A percentile compares a stretch with the other conserved stretches of the same genome.
phyloP scores from a whole-genome alignment of 2,888 invertebrate genomes.

The Morpho helenor region DNA sequence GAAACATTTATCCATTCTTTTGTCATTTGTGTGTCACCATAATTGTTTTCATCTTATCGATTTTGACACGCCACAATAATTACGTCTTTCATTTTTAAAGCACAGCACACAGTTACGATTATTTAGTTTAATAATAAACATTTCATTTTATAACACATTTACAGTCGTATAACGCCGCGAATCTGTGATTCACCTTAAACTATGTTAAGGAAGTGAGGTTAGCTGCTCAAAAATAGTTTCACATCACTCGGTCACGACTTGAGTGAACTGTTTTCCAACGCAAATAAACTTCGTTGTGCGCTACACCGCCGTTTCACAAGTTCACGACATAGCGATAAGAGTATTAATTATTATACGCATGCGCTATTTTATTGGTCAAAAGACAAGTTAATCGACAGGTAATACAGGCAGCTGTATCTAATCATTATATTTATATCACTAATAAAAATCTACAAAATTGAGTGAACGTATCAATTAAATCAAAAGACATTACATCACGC shows the following conservation, averaged over 20 bases:
- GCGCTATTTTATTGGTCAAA: constrained; percentile 15
- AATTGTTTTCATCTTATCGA: constrained; percentile 52
- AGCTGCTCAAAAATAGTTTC: constrained; percentile 60
- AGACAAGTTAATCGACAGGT: constrained; percentile 12
- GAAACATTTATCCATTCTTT: constrained; percentile 71
- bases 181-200: constrained; percentile 48
- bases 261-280: constrained; percentile 41
- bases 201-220: constrained; percentile 56
- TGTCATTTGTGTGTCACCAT: constrained; percentile 44
- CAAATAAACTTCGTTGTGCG: constrained; percentile 55
- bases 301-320: constrained; percentile 14
- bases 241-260: constrained; percentile 35
- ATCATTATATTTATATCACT: not conserved
- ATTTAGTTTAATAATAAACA: constrained; percentile 6
- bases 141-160: constrained; percentile 4
- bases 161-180: constrained; percentile 3
- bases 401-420: not conserved
- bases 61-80: constrained; percentile 30
- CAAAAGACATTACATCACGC: constrained; percentile 58
- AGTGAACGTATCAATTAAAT: constrained; percentile 43
- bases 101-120: constrained; percentile 9
- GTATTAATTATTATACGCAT: constrained; percentile 13
- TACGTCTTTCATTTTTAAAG: constrained; percentile 7
- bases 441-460: not conserved
- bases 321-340: constrained; percentile 21